phyloP scores from a whole-genome alignment of 2,888 invertebrate species.

The Amorpha juglandis region DNA sequence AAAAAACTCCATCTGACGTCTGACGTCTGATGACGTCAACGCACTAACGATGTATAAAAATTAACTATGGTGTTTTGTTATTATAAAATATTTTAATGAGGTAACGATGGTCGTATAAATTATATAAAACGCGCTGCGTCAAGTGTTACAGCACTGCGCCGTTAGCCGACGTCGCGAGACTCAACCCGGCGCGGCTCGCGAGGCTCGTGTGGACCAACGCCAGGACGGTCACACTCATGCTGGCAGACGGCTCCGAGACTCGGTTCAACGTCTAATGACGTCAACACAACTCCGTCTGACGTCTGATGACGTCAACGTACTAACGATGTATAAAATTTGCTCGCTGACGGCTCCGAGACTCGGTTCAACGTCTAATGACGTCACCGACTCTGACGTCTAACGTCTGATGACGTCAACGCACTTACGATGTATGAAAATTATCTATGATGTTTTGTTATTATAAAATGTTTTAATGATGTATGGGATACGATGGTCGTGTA shows the following conservation, averaged over 20 bases:
- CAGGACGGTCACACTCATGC: slow-evolving; percentile 95
- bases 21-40: too few species aligned
- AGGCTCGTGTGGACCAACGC: slow-evolving; percentile 98
- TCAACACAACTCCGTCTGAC: too few species aligned
- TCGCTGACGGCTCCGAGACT: too few species aligned
- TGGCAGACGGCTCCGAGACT: slow-evolving; percentile 97
- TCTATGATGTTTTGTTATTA: neutral
- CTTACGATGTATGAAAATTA: too few species aligned
- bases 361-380: too few species aligned
- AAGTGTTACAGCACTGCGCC: slow-evolving; percentile 97
- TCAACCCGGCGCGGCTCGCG: slow-evolving; percentile 95
- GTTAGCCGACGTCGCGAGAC: slow-evolving; percentile 92
- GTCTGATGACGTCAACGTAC: neutral
- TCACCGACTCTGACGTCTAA: too few species aligned
- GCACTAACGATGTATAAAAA: too few species aligned
- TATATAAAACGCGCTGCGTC: slow-evolving; percentile 97
- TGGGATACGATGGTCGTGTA: neutral
- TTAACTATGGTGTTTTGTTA: neutral
- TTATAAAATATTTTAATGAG: neutral
- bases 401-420: too few species aligned
- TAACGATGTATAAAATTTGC: too few species aligned
- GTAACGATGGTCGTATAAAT: too few species aligned
- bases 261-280: slow-evolving; percentile 71
- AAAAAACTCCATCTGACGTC: too few species aligned
- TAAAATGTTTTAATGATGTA: neutral